phyloP scores from a whole-genome alignment of 2,888 invertebrate genomes.

The Hecatera dysodea region DNA sequence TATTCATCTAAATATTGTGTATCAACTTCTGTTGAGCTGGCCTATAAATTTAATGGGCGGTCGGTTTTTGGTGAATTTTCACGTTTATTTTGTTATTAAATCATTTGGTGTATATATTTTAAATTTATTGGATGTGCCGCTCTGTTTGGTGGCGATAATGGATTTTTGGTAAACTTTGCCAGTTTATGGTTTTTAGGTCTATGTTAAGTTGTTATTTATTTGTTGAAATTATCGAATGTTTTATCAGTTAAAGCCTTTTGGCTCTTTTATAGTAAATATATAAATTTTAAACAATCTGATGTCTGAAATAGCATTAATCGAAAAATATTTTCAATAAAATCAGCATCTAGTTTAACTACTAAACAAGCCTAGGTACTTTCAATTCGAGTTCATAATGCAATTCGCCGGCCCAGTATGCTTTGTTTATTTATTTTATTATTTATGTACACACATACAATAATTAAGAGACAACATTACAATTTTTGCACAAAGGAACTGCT shows the following conservation, averaged over 20 bases:
- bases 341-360: no score
- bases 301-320: no score
- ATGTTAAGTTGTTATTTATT: slow-evolving; percentile 45
- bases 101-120: slow-evolving; percentile 65
- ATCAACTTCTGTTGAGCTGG: slow-evolving; percentile 64
- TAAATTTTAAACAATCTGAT: background rate
- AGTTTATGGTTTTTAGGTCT: slow-evolving; percentile 42
- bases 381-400: no score
- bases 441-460: no score
- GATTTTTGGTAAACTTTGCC: slow-evolving; percentile 47
- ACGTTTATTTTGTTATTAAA: slow-evolving; percentile 70
- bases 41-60: slow-evolving; percentile 71
- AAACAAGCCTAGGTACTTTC: no score
- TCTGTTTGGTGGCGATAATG: slow-evolving; percentile 59
- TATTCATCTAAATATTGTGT: slow-evolving; percentile 80
- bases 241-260: background rate
- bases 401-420: no score
- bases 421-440: no score
- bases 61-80: slow-evolving; percentile 71
- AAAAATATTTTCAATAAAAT: no score
- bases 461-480: no score
- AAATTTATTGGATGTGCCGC: slow-evolving; percentile 61
- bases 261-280: background rate
- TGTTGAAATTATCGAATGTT: slow-evolving; percentile 13
- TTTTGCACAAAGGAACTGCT: no score